Base-by-base conservation (phyloP, 2,888 invertebrate species). In the Drosophila mulleri region DNA sequence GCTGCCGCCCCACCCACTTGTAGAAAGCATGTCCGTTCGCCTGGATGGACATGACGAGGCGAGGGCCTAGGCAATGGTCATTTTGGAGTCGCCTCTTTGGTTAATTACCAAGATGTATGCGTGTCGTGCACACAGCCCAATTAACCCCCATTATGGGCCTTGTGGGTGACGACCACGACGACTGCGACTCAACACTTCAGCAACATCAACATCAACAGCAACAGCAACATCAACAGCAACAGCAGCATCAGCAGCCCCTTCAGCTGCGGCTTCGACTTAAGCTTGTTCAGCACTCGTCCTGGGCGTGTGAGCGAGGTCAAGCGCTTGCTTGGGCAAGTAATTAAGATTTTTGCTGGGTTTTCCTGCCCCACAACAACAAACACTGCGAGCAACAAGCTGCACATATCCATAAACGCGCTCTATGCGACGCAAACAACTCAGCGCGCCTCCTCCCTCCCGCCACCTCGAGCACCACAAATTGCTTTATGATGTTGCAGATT, bases 21-120 rank as follows among this genome's bases (percentile, higher is more conserved):
- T 70, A 77, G 81, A 80, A 80, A 81, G 82, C 63, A 68, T 72
- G 75, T 75, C 87, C 89, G 75, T 70, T 75, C 74, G 72, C 59
- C 58, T 68, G 70, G 68, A 62, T n/a, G n/a, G n/a, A n/a, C 62
- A 64, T 72, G 67, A 59, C 73, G 52, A n/a, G n/a, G 20, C 2
- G 20, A 61, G 56, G 67, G 52, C 23, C 39, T 54, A 56, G 62
- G 41, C 53, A 48, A 42, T 66, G 59, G 57, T 59, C 70, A 54
- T 2, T 44, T 69, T 80, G 81, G 80, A 83, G 83, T 86, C 80
- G 85, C 90, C 82, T 84, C 90, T 91, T 88, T 82, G 82, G 83
- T 88, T 90, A 92, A 91, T 91, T 91, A 89, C 90, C 80, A 87
- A 92, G 91, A 91, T 91, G 88, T 89, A 91, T 91, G 91, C 91